A percentile compares a stretch with the other conserved stretches of the same genome.
phyloP scores from a whole-genome alignment of 2,797 vertebrate genomes.

The Pitangus sulphuratus region DNA sequence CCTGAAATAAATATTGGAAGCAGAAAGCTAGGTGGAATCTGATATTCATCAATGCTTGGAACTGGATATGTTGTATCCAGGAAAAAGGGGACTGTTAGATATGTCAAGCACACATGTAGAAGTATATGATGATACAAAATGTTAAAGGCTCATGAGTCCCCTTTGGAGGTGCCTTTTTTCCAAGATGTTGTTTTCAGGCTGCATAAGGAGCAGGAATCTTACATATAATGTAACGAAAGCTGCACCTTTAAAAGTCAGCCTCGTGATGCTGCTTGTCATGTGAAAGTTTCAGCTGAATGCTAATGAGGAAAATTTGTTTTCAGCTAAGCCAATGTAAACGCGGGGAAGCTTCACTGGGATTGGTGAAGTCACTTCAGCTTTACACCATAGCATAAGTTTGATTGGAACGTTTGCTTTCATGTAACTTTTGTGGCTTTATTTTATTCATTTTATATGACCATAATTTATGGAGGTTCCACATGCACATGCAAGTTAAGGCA shows the following conservation, averaged over 20 bases:
- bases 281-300: conserved; percentile 53
- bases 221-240: neutral
- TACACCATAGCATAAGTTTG: conserved; percentile 34
- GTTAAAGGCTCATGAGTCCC: neutral
- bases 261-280: neutral
- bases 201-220: neutral
- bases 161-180: neutral
- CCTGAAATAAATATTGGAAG: neutral
- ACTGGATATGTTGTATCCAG: neutral
- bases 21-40: neutral
- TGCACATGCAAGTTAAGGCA: conserved; percentile 66
- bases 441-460: conserved; percentile 52
- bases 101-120: accelerated
- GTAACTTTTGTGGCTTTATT: conserved; percentile 59
- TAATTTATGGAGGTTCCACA: conserved; percentile 66
- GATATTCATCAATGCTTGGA: neutral
- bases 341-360: neutral
- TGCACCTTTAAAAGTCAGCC: conserved; percentile 16
- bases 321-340: conserved; percentile 49
- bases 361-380: conserved; percentile 58
- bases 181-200: neutral
- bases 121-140: neutral
- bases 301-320: conserved; percentile 42
- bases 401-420: conserved; percentile 61
- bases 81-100: neutral